A percentile compares a stretch with the other conserved stretches of the same genome.
Conservation (phyloP, 2,888 invertebrate species). For the Ophion ellenae region DNA sequence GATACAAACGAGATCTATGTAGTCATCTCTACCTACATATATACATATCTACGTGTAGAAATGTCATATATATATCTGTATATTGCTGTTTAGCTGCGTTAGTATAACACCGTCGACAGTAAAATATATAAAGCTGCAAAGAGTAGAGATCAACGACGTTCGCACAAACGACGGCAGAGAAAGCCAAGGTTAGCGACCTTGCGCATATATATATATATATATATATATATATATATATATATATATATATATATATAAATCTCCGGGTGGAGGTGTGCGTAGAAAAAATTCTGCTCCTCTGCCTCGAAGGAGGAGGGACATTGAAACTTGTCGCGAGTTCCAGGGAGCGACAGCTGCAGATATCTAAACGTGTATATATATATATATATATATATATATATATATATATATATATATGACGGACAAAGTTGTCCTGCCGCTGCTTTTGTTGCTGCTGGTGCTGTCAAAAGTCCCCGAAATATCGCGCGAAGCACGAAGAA, state of each 20-base stretch:
- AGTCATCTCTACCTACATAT: conserved; percentile 37
- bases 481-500: conserved; percentile 36
- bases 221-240: too few species aligned
- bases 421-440: conserved; percentile 18
- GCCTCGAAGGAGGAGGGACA: conserved; percentile 42
- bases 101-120: conserved; percentile 60
- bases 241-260: conserved; percentile 14
- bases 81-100: conserved; percentile 48
- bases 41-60: conserved; percentile 1
- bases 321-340: conserved; percentile 52
- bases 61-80: conserved; percentile 15
- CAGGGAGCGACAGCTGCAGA: conserved; percentile 57
- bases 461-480: conserved; percentile 49
- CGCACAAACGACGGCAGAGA: conserved; percentile 60
- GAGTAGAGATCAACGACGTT: conserved; percentile 60
- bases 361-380: conserved; percentile 38
- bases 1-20: conserved; percentile 41
- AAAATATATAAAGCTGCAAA: conserved; percentile 65
- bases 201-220: conserved; percentile 31
- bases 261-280: conserved; percentile 25
- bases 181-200: conserved; percentile 69
- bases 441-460: conserved; percentile 27
- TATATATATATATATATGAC: not conserved
- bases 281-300: conserved; percentile 56
- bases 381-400: not conserved